Conservation (phyloP, 2,797 vertebrate genomes). For the Phyllotis vaccarum region DNA sequence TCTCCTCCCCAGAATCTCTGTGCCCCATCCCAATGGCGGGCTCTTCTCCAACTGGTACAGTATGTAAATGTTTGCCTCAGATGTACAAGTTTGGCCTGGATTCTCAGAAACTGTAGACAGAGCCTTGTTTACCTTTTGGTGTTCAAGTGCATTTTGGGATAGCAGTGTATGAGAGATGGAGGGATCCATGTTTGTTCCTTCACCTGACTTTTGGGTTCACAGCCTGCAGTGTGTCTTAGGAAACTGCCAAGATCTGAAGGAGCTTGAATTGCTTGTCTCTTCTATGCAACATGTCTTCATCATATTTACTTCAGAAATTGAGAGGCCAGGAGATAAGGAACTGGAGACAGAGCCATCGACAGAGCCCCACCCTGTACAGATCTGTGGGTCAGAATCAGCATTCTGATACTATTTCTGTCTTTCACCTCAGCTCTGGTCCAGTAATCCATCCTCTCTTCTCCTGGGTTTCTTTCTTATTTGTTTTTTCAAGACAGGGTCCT, state of each 20-base stretch:
- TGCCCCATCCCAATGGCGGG: not conserved
- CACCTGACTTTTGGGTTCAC: not conserved
- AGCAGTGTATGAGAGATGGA: not conserved
- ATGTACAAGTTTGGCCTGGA: not conserved
- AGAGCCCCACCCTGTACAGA: not conserved
- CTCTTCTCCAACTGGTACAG: not conserved
- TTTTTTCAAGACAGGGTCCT: not conserved
- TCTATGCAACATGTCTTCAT: not conserved
- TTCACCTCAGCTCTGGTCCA: not conserved
- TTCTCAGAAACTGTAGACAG: not conserved
- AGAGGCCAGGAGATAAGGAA: not conserved
- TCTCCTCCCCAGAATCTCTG: not conserved
- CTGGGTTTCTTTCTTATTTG: not conserved
- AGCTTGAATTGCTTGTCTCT: not conserved
- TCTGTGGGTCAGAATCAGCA: rapidly evolving
- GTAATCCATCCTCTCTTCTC: not conserved
- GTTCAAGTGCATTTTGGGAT: not conserved
- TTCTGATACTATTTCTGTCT: not conserved
- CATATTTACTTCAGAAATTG: not conserved
- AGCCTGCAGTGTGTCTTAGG: not conserved
- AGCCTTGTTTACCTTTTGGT: not conserved
- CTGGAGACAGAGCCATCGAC: not conserved
- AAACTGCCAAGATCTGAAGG: not conserved
- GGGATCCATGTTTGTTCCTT: not conserved
- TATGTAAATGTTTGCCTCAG: not conserved